Conservation (phyloP, 2,797 vertebrate genomes). For the Malacoctenus gilli region DNA sequence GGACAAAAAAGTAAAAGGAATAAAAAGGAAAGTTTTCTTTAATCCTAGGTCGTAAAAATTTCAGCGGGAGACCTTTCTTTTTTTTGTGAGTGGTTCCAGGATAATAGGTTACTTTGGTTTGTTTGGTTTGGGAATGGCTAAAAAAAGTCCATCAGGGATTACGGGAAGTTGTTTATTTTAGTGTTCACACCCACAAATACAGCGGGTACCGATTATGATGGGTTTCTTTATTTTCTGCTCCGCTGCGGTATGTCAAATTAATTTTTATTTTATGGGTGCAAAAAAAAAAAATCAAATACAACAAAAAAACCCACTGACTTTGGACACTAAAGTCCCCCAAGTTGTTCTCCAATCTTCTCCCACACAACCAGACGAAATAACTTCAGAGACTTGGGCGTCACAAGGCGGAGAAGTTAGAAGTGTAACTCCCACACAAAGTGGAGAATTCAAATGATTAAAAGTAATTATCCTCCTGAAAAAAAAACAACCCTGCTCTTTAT, state of each 20-base stretch:
- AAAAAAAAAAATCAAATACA: too few species aligned
- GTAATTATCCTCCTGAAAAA: constrained; percentile 13
- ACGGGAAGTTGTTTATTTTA: constrained; percentile 43
- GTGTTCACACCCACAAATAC: constrained; percentile 41
- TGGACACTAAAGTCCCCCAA: too few species aligned
- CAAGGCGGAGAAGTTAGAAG: constrained; percentile 17
- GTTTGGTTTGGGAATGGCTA: constrained; percentile 26
- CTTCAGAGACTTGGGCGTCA: constrained; percentile 7
- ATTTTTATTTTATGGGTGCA: constrained; percentile 34
- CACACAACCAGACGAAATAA: constrained; percentile 22
- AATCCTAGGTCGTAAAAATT: too few species aligned
- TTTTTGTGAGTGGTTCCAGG: not conserved
- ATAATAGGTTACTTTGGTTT: constrained; percentile 14
- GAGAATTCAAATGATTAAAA: constrained; percentile 20
- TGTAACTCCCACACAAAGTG: constrained; percentile 19
- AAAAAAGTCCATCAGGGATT: constrained; percentile 13
- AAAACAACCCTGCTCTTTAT: constrained; percentile 3
- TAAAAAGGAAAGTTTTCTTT: too few species aligned
- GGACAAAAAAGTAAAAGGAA: too few species aligned
- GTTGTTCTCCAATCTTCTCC: too few species aligned
- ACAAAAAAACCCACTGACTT: too few species aligned
- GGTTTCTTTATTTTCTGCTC: constrained; percentile 30
- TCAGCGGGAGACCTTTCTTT: not conserved
- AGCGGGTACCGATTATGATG: constrained; percentile 32
- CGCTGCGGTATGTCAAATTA: constrained; percentile 47